Conservation (phyloP, 1,140 invertebrate genomes). For the Copidosoma floridanum region DNA sequence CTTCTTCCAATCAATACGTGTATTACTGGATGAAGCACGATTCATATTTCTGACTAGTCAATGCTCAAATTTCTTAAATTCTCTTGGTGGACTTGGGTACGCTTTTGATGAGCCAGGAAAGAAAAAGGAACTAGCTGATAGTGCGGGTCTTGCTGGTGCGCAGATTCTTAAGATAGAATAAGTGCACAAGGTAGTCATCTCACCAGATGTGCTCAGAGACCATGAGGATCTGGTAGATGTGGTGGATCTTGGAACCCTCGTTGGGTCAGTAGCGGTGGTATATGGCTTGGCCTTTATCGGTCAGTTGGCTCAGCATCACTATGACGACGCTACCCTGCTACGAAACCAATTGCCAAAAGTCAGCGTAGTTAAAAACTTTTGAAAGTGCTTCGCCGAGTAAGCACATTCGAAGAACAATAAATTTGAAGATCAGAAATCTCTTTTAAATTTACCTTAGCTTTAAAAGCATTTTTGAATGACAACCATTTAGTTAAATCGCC, state of each 20-base stretch:
- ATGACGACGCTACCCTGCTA: slow-evolving; percentile 97
- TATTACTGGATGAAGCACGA: too few relatives aligned
- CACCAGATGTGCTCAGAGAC: slow-evolving; percentile 99
- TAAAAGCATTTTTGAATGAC: too few relatives aligned
- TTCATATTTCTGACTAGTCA: too few relatives aligned
- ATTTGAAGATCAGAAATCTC: too few relatives aligned
- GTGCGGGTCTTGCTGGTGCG: slow-evolving; percentile 96
- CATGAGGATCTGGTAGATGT: slow-evolving; percentile 97
- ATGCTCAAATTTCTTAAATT: too few relatives aligned
- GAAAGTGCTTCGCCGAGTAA: too few relatives aligned
- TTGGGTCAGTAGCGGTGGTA: slow-evolving; percentile 96
- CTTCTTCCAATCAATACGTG: too few relatives aligned
- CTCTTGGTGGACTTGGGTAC: slow-evolving; percentile 90
- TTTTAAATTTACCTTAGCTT: too few relatives aligned
- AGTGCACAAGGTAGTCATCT: slow-evolving; percentile 97
- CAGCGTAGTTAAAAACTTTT: too few relatives aligned
- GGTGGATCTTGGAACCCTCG: slow-evolving; percentile 94
- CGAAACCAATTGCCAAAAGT: slow-evolving; percentile 98
- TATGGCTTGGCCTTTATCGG: slow-evolving; percentile 85
- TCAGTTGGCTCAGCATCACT: slow-evolving; percentile 90
- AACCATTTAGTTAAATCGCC: too few relatives aligned
- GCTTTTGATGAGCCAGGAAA: slow-evolving; percentile 93
- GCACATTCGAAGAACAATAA: too few relatives aligned
- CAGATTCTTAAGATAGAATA: slow-evolving; percentile 98
- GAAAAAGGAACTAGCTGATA: slow-evolving; percentile 98